Base-by-base conservation (phyloP, 2,888 invertebrate genomes). In the Mechanitis messenoides region DNA sequence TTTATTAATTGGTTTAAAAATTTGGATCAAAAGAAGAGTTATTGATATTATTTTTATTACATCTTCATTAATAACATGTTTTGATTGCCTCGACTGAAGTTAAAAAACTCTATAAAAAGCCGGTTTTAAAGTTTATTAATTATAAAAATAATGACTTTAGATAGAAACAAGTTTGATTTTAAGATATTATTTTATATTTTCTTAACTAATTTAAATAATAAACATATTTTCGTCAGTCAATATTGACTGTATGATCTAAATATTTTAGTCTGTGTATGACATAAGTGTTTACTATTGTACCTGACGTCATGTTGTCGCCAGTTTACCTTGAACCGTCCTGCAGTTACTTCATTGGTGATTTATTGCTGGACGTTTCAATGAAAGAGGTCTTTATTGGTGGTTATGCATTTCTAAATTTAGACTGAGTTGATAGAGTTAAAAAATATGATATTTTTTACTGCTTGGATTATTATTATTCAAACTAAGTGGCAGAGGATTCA, bases 371-470 rank as follows among this genome's bases (percentile, higher is more conserved):
- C 71, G 68, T 63, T 69, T 70, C 70, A 75, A 66, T 69, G 65
- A 67, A 64, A 71, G 72, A 74, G 79, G 68, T 76, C 83, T 71
- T 38, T 12, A 67, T 69, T 66, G 77, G 79, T 67, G 59, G 71
- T 76, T 71, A 73, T 85, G 85, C 85, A 87, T 79, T 81, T 81
- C 85, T 87, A 87, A 76, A 83, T 81, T 80, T 86, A 86, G 79
- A 74, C 73, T 77, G 72, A 72, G 71, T 66, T 85, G 84, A 86
- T 82, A 82, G 85, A 71, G 67, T 65, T 56, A 42, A 47, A 54
- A 58, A 47, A 20, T 20, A 20, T 20, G 20, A 20, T 20, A 20
- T 1, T 20, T 20, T 20, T 20, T 20, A 20, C 20, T 20, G 20
- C 20, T 20, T 20, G 20, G 20, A 20, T 20, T 20, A 20, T 20